A percentile compares a stretch with the other conserved stretches of the same genome.
These are phyloP conservation scores for Dendroctonus ponderosae DNA, from an alignment of 1,140 invertebrate genomes.

Conservation along the genomic window DNA sequence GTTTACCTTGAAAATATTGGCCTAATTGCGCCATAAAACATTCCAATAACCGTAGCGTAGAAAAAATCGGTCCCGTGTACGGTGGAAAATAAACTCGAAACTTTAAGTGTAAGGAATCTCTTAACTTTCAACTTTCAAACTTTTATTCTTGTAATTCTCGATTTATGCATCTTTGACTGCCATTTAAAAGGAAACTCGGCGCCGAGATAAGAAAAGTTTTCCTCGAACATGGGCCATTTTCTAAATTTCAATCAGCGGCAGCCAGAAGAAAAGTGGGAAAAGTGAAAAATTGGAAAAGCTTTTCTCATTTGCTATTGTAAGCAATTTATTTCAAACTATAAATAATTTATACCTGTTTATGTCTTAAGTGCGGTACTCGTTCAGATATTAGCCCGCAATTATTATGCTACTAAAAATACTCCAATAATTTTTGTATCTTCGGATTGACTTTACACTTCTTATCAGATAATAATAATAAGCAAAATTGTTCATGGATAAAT, in stretches of 20 bases:
- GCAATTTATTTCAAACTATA: constrained; percentile 6
- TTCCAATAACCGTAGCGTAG: constrained; percentile 1
- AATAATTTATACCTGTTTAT: too few species aligned
- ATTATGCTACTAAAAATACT: too few species aligned
- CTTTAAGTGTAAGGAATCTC: constrained; percentile 31
- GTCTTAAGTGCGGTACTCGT: too few species aligned
- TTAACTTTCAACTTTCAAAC: constrained; percentile 32
- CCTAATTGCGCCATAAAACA: constrained; percentile 16
- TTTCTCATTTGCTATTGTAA: constrained; percentile 21
- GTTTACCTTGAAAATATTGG: constrained; percentile 1
- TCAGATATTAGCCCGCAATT: too few species aligned
- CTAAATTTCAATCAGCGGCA: constrained; percentile 31
- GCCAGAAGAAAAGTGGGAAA: constrained; percentile 14
- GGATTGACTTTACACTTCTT: too few species aligned
- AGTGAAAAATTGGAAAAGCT: constrained; percentile 23
- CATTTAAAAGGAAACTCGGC: constrained; percentile 27
- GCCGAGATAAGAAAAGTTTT: constrained; percentile 35
- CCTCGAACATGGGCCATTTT: constrained; percentile 31
- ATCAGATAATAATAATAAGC: too few species aligned
- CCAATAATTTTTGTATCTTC: too few species aligned
- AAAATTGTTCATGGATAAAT: too few species aligned
- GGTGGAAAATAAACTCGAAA: constrained; percentile 34
- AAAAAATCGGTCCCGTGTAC: constrained; percentile 24
- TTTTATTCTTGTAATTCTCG: constrained; percentile 36
- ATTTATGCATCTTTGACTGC: constrained; percentile 35